Evolutionary conservation across 1,140 invertebrate species (phyloP).

Genomic region (Tenebrio molitor): DNA sequence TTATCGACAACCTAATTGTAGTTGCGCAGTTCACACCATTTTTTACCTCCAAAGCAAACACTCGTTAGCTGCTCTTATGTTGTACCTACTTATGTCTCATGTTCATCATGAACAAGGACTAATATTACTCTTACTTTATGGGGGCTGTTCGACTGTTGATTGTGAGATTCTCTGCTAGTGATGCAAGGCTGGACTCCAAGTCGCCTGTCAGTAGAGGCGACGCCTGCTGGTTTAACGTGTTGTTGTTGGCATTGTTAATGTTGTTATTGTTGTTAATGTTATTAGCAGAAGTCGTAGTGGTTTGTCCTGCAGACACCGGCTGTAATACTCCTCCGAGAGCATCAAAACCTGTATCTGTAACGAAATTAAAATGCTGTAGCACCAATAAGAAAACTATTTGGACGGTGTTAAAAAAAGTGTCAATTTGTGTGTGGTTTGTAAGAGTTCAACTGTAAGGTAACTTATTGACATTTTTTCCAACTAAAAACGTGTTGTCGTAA

Average conservation of each 20-base stretch:
- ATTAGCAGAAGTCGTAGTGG: slow-evolving; percentile 40
- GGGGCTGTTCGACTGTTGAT: slow-evolving; percentile 84
- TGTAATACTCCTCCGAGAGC: slow-evolving; percentile 80
- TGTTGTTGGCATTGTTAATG: slow-evolving; percentile 62
- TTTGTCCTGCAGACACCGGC: slow-evolving; percentile 67
- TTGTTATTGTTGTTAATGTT: slow-evolving; percentile 54
- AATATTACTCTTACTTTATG: slow-evolving; percentile 75
- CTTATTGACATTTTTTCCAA: too few relatives aligned
- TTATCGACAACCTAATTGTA: too few relatives aligned
- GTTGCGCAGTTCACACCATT: too few relatives aligned
- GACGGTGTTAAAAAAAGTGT: too few relatives aligned
- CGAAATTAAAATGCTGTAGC: not conserved
- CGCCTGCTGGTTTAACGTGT: slow-evolving; percentile 66
- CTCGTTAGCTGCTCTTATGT: too few relatives aligned
- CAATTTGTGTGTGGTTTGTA: too few relatives aligned
- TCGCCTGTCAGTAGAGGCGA: slow-evolving; percentile 88
- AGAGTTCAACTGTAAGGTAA: too few relatives aligned
- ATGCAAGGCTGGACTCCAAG: slow-evolving; percentile 91
- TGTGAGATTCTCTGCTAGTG: slow-evolving; percentile 90
- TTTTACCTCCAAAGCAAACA: too few relatives aligned
- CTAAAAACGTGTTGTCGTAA: too few relatives aligned
- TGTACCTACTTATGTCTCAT: too few relatives aligned
- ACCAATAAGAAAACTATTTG: too few relatives aligned
- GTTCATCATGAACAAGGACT: too few relatives aligned
- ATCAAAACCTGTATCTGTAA: slow-evolving; percentile 73